Base-by-base conservation (phyloP, 2,888 invertebrate genomes). In the Ochropleura plecta region DNA sequence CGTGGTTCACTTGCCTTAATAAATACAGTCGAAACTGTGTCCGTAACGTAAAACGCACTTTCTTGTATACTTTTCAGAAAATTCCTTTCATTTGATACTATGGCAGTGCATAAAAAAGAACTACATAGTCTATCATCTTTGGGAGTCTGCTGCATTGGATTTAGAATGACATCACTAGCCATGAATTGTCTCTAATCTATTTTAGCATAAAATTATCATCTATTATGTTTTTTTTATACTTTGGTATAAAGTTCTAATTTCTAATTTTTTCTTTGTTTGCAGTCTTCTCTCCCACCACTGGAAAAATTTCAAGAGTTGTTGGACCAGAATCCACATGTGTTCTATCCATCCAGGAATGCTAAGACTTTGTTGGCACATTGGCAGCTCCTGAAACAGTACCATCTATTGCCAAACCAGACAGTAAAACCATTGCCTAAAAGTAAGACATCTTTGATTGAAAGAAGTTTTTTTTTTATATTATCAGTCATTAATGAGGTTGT, bases 321-420 rank as follows among this genome's bases (percentile, higher is more conserved):
- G 62, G 97, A 98, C 65, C 97, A 98, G 89, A 98, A 99, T 93
- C 98, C 98, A 0, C 98, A 98, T 69, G 97, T 98, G 3, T 99
- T 99, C 94, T 98, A 99, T 92, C 97, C 98, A 5, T 98, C 98
- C 0, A 97, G 99, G 80, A 99, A 99, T 1, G 97, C 99, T 0
- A 98, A 98, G 92, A 97, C 98, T 0, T 95, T 99, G 57, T 97
- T 98, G 92, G 97, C 97, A 70, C 99, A 99, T 92, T 99, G 99
- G 99, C 98, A 98, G 86, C 97, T 99, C 49, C 97, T 99, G 95
- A 99, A 98, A 91, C 98, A 99, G 92, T 99, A 99, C 93, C 98
- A 98, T 88, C 95, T 99, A 51, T 95, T 99, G 73, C 98, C 98
- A 0, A 99, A 99, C 94, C 99, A 99, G 96, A 97, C 97, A 68